Evolutionary conservation across 2,888 invertebrate genomes (phyloP).

Genomic region (Hydrotaea cyrtoneurina): DNA sequence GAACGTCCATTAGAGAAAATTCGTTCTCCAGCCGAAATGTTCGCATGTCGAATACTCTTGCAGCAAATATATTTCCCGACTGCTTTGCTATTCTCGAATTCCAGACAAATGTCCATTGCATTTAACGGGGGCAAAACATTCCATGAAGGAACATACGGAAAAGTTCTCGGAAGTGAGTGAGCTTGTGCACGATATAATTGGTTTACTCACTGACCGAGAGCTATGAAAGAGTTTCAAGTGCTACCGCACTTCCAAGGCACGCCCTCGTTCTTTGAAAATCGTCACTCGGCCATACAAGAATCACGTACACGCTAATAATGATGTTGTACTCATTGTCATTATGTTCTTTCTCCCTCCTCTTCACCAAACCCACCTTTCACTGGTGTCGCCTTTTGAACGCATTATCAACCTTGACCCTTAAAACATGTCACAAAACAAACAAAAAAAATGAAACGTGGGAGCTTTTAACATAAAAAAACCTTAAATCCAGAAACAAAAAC

Average conservation of each 20-base stretch:
- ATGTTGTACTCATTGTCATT: not conserved
- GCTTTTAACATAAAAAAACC: constrained; percentile 32
- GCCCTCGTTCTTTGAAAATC: not conserved
- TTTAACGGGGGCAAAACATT: too few relatives aligned
- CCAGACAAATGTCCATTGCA: too few relatives aligned
- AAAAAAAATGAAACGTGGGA: constrained; percentile 42
- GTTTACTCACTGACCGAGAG: too few relatives aligned
- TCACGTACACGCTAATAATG: constrained; percentile 21
- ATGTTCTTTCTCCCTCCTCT: not conserved
- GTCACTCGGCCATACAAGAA: not conserved
- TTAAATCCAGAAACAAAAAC: constrained; percentile 3
- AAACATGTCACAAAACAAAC: constrained; percentile 30
- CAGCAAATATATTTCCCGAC: too few relatives aligned
- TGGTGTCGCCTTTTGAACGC: constrained; percentile 7
- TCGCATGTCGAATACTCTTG: too few relatives aligned
- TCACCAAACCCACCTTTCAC: not conserved
- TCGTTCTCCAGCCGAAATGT: too few relatives aligned
- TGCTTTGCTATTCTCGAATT: too few relatives aligned
- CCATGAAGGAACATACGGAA: too few relatives aligned
- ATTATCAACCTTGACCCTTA: constrained; percentile 51
- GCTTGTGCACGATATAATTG: too few relatives aligned
- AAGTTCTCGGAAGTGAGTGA: too few relatives aligned
- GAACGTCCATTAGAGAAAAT: too few relatives aligned
- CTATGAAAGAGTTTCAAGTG: too few relatives aligned
- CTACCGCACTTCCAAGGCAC: not conserved